phyloP scores from a whole-genome alignment of 2,888 invertebrate genomes.

The Cyclophora albipunctata region DNA sequence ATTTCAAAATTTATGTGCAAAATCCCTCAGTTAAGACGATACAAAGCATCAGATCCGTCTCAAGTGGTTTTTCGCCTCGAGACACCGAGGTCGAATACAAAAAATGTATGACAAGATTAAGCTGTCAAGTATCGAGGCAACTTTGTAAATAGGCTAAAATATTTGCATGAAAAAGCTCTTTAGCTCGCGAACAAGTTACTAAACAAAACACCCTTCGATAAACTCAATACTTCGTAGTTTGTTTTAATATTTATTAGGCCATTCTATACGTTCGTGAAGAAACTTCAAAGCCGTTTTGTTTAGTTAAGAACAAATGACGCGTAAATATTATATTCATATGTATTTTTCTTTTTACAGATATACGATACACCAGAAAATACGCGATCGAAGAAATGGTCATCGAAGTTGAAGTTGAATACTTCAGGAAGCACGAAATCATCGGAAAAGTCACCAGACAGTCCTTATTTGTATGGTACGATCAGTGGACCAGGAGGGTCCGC shows the following conservation, averaged over 20 bases:
- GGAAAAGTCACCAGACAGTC: slow-evolving; percentile 65
- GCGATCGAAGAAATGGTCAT: slow-evolving; percentile 82
- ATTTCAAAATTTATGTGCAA: not conserved
- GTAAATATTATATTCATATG: not conserved
- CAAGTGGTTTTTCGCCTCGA: slow-evolving; percentile 12
- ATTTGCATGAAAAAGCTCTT: slow-evolving; percentile 41
- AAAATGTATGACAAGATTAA: slow-evolving; percentile 30
- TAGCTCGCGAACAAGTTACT: slow-evolving; percentile 27
- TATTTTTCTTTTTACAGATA: slow-evolving; percentile 49
- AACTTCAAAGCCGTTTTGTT: no score
- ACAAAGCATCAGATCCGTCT: slow-evolving; percentile 4
- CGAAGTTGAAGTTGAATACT: slow-evolving; percentile 78
- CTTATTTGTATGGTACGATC: slow-evolving; percentile 67
- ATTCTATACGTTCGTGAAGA: not conserved
- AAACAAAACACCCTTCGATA: slow-evolving; percentile 31
- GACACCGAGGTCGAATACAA: slow-evolving; percentile 20
- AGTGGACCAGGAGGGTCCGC: slow-evolving; percentile 80
- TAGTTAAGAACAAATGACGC: no score
- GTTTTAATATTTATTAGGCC: not conserved
- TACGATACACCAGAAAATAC: slow-evolving; percentile 70
- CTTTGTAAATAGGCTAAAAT: slow-evolving; percentile 35
- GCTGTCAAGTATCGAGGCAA: slow-evolving; percentile 32
- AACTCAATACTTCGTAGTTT: slow-evolving; percentile 21
- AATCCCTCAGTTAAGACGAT: slow-evolving; percentile 1
- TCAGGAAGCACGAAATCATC: slow-evolving; percentile 63